Conservation (phyloP, 2,888 invertebrate genomes). For the Tipula helvola region DNA sequence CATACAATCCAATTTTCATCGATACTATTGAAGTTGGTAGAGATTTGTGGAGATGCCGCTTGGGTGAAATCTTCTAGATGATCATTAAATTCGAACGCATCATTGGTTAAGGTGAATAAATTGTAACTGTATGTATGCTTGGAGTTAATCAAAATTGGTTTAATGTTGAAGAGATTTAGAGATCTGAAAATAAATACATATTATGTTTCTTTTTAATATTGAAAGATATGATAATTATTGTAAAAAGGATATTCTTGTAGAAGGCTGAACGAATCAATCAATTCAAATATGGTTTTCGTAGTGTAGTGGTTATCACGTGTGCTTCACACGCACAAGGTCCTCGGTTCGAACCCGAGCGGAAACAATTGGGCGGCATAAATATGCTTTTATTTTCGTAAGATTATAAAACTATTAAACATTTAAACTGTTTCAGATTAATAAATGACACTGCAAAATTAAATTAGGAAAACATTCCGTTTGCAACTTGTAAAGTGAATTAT, state of each 20-base stretch:
- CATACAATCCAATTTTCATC: neutral
- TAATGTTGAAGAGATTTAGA: neutral
- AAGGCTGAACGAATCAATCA: too few species aligned
- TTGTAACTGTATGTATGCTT: neutral
- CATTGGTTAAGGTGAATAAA: neutral
- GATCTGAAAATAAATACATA: neutral
- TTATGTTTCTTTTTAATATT: neutral
- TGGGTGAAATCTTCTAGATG: neutral
- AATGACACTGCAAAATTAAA: too few species aligned
- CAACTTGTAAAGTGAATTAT: too few species aligned
- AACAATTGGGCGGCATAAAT: slow-evolving; percentile 19
- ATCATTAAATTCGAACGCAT: neutral
- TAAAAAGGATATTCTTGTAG: too few species aligned
- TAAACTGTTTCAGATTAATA: too few species aligned
- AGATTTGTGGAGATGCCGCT: neutral
- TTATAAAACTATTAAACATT: too few species aligned
- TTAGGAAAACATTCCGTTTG: too few species aligned
- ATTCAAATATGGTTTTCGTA: slow-evolving; percentile 27
- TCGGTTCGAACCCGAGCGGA: slow-evolving; percentile 39
- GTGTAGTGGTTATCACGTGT: slow-evolving; percentile 39
- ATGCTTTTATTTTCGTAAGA: too few species aligned
- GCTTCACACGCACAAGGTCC: slow-evolving; percentile 40
- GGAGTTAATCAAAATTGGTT: neutral
- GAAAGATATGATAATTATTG: too few species aligned
- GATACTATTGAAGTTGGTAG: neutral